Evolutionary conservation across 2,113 vertebrate species (phyloP).

Genomic region (Ginglymostoma cirratum): DNA sequence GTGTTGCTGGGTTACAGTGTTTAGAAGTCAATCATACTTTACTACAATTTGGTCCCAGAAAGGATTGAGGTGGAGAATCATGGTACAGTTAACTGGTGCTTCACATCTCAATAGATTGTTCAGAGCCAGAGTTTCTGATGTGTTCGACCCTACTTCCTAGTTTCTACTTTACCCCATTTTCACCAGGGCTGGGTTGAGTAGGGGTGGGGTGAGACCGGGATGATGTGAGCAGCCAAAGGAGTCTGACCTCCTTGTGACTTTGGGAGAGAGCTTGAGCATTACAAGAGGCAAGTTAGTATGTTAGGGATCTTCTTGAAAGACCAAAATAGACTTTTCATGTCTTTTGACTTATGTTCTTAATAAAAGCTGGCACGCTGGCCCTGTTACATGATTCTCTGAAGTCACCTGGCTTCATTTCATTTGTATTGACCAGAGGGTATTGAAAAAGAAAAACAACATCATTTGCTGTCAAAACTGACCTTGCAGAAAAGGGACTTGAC

Average conservation of each 20-base stretch:
- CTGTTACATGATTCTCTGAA: neutral
- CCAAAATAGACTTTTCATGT: neutral
- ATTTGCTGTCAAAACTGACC: neutral
- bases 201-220: no score
- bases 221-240: neutral
- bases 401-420: neutral
- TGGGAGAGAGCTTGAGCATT: neutral
- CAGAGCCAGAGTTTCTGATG: neutral
- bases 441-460: neutral
- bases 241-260: neutral
- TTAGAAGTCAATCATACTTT: neutral
- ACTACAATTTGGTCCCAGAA: neutral
- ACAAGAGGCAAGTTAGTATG: neutral
- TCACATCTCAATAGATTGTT: neutral
- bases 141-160: neutral
- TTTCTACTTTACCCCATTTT: neutral
- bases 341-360: neutral
- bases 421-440: neutral
- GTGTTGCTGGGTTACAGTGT: neutral
- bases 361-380: neutral
- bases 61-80: neutral
- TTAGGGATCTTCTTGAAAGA: neutral
- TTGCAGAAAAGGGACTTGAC: conserved; percentile 6
- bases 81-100: neutral
- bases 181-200: neutral